These are phyloP conservation scores for Ormia ochracea DNA, from an alignment of 2,888 invertebrate genomes.

Conservation along the genomic window DNA sequence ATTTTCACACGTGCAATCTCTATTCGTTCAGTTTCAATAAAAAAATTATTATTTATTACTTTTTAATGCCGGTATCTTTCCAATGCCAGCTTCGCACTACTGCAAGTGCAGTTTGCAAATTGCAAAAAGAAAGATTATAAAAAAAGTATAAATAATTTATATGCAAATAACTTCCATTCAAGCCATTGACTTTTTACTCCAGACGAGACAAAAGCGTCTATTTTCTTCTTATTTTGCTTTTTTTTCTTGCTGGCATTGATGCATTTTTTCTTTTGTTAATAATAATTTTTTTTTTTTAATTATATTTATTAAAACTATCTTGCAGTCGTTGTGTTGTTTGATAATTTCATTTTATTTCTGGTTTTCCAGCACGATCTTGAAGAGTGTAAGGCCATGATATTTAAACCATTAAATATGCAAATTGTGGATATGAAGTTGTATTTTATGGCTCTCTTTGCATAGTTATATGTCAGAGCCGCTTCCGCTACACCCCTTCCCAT, in stretches of 20 bases:
- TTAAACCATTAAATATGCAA: slow-evolving; percentile 19
- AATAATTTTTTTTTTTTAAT: background rate
- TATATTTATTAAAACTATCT: slow-evolving; percentile 19
- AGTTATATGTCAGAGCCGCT: background rate
- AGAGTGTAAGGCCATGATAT: slow-evolving; percentile 2
- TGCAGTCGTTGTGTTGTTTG: background rate
- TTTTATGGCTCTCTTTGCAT: slow-evolving; percentile 5
- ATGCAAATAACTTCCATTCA: slow-evolving; percentile 36
- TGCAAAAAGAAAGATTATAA: background rate
- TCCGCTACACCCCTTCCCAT: background rate
- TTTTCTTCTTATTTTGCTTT: background rate
- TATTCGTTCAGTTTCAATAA: slow-evolving; percentile 3
- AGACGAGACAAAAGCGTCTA: slow-evolving; percentile 22
- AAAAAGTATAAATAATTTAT: slow-evolving; percentile 16
- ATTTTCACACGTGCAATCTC: background rate
- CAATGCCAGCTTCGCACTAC: slow-evolving; percentile 7
- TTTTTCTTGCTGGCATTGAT: slow-evolving; percentile 5
- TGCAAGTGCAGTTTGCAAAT: background rate
- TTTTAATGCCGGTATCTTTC: slow-evolving; percentile 19
- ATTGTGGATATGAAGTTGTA: background rate
- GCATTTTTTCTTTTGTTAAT: background rate
- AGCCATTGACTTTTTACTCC: slow-evolving; percentile 44
- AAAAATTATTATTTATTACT: slow-evolving; percentile 5
- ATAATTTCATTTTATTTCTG: slow-evolving; percentile 25
- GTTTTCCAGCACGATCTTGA: slow-evolving; percentile 16